A percentile compares a stretch with the other conserved stretches of the same genome.
phyloP scores from a whole-genome alignment of 2,113 vertebrate genomes.

The Tragelaphus strepsiceros region DNA sequence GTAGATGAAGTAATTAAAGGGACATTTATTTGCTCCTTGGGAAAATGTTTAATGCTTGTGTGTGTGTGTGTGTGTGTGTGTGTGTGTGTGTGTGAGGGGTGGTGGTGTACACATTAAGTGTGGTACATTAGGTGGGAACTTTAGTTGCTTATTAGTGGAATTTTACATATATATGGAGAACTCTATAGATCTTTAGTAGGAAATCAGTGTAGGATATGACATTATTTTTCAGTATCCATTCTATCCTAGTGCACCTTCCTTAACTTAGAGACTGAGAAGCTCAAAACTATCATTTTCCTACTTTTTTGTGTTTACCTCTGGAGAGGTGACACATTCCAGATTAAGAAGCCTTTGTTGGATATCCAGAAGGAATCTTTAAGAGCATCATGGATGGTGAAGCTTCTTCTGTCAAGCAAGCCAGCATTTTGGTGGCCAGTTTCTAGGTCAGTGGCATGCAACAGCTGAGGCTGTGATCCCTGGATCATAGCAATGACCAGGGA shows the following conservation, averaged over 20 bases:
- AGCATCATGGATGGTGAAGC: neutral
- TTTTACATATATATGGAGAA: neutral
- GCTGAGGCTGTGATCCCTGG: neutral
- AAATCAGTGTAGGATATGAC: neutral
- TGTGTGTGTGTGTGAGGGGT: neutral
- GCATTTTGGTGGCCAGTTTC: neutral
- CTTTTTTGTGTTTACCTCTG: neutral
- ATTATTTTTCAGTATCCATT: neutral
- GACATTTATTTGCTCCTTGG: neutral
- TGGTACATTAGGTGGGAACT: neutral
- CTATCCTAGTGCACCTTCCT: neutral
- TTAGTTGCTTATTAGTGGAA: neutral
- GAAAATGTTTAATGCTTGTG: neutral
- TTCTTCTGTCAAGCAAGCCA: neutral
- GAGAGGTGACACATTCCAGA: neutral
- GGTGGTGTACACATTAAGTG: neutral
- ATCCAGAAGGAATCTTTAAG: neutral
- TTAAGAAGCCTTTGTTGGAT: neutral
- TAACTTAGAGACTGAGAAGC: neutral
- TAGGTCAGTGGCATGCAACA: neutral
- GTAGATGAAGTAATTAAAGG: neutral
- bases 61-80: neutral
- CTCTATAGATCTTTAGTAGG: neutral
- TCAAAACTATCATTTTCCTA: neutral
- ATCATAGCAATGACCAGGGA: neutral